Conservation (phyloP, 1,140 invertebrate genomes). For the Drosophila prosaltans region DNA sequence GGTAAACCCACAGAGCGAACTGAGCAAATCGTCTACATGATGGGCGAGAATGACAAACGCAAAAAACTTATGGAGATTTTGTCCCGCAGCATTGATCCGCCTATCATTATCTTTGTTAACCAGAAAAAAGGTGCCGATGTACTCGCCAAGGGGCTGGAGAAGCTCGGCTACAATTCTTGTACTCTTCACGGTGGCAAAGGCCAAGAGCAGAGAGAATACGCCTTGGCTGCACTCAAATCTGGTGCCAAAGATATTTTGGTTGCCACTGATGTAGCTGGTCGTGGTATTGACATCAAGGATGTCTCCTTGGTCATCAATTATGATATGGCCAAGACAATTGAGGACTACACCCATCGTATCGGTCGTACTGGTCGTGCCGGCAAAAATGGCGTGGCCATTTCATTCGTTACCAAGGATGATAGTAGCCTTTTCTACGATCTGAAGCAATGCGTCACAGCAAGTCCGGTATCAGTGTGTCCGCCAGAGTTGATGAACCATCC, state of each 20-base stretch:
- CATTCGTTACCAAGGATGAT: slow-evolving; percentile 99
- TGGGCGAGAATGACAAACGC: slow-evolving; percentile 96
- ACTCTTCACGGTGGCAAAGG: slow-evolving; percentile 99
- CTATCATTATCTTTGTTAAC: slow-evolving; percentile 99
- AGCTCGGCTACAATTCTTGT: slow-evolving; percentile 98
- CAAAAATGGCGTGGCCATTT: slow-evolving; percentile 97
- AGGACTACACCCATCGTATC: slow-evolving; percentile 99
- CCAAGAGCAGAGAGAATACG: slow-evolving; percentile 99
- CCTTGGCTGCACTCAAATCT: slow-evolving; percentile 96
- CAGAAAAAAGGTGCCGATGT: slow-evolving; percentile 99
- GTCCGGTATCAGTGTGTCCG: slow-evolving; percentile 97
- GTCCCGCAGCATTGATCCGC: slow-evolving; percentile 94
- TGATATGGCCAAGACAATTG: slow-evolving; percentile 99
- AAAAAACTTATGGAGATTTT: slow-evolving; percentile 94
- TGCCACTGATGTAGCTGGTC: slow-evolving; percentile 99
- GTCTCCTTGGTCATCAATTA: slow-evolving; percentile 99
- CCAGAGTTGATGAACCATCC: slow-evolving; percentile 99
- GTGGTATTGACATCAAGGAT: slow-evolving; percentile 99
- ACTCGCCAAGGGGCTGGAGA: slow-evolving; percentile 97
- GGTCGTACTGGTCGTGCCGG: slow-evolving; percentile 99
- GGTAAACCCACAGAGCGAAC: slow-evolving; percentile 99
- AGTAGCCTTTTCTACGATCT: slow-evolving; percentile 98
- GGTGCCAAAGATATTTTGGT: slow-evolving; percentile 99
- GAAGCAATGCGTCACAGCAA: slow-evolving; percentile 94
- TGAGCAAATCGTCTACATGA: slow-evolving; percentile 98